Conservation (phyloP, 2,113 vertebrate species). For the Dicentrarchus labrax region DNA sequence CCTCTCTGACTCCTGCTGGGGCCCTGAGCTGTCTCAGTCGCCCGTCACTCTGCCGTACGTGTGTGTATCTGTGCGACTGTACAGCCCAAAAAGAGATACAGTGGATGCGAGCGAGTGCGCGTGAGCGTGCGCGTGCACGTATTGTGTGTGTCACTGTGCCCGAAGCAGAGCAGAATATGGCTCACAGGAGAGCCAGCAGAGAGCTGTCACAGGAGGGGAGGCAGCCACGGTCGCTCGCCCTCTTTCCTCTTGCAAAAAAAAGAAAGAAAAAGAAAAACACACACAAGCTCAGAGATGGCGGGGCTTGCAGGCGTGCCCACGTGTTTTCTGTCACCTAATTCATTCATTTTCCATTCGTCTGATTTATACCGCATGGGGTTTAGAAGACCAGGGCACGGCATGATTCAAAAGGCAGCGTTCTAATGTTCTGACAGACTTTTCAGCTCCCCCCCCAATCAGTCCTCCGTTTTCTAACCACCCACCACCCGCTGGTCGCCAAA, state of each 20-base stretch:
- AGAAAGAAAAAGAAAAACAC: background rate
- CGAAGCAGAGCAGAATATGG: slow-evolving; percentile 58
- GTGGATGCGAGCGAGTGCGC: background rate
- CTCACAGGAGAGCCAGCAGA: slow-evolving; percentile 60
- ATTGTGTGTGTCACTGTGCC: slow-evolving; percentile 54
- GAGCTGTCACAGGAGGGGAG: slow-evolving; percentile 69
- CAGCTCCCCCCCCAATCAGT: background rate
- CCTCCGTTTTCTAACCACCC: background rate
- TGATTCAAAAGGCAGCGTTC: slow-evolving; percentile 38
- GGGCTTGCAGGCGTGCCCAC: slow-evolving; percentile 20
- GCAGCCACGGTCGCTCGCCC: slow-evolving; percentile 43
- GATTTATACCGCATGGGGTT: slow-evolving; percentile 40
- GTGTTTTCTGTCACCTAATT: slow-evolving; percentile 56
- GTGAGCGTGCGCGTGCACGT: background rate
- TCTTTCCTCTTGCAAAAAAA: slow-evolving; percentile 25
- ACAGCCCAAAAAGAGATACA: slow-evolving; percentile 26
- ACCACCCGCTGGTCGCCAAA: background rate
- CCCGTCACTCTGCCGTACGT: slow-evolving; percentile 31
- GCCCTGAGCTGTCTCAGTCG: slow-evolving; percentile 49
- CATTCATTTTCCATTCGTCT: slow-evolving; percentile 47
- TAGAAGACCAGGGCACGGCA: slow-evolving; percentile 23
- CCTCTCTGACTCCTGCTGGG: slow-evolving; percentile 62
- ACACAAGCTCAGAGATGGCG: slow-evolving; percentile 7
- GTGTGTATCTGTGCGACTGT: slow-evolving; percentile 10
- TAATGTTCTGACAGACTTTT: slow-evolving; percentile 47